Evolutionary conservation across 92 coral and sea anemone species (phyloP).

Genomic region (Epizoanthus scotinus): DNA sequence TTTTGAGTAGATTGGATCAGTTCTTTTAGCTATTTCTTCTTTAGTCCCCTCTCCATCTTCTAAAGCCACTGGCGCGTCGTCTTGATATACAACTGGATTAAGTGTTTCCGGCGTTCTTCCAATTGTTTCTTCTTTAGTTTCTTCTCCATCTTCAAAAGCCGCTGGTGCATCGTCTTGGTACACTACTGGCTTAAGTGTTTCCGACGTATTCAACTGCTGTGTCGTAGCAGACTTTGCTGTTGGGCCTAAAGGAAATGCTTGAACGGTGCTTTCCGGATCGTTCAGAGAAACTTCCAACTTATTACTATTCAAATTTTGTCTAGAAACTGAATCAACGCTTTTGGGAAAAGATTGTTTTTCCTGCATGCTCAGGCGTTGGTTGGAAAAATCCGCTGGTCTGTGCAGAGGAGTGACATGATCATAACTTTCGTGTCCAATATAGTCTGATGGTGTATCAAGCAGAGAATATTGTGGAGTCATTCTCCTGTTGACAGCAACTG

Average conservation of each 20-base stretch:
- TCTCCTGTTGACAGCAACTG: not conserved
- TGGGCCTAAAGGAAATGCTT: not conserved
- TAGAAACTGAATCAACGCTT: too few relatives aligned
- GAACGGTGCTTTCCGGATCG: too few relatives aligned
- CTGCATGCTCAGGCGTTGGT: too few relatives aligned
- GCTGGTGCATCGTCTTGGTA: not conserved
- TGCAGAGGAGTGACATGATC: not conserved
- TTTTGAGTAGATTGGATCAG: not conserved
- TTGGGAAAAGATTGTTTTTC: too few relatives aligned
- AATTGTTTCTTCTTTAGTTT: not conserved
- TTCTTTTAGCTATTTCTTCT: not conserved
- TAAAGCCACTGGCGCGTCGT: not conserved
- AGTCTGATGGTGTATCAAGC: not conserved
- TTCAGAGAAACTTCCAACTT: too few relatives aligned
- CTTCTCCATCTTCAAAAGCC: not conserved
- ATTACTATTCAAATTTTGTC: too few relatives aligned
- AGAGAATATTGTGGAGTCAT: conserved; percentile 1
- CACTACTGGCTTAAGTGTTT: not conserved
- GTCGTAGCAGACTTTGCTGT: not conserved
- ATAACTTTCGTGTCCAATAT: too few relatives aligned
- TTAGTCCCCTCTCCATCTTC: not conserved
- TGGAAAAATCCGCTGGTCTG: not conserved
- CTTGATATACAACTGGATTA: not conserved
- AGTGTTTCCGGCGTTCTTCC: not conserved
- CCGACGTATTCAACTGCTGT: not conserved